Percentiles rank a stretch among this genome's conserved stretches.
phyloP scores from a whole-genome alignment of 1,140 invertebrate genomes.

The Cyrtorhinus lividipennis region DNA sequence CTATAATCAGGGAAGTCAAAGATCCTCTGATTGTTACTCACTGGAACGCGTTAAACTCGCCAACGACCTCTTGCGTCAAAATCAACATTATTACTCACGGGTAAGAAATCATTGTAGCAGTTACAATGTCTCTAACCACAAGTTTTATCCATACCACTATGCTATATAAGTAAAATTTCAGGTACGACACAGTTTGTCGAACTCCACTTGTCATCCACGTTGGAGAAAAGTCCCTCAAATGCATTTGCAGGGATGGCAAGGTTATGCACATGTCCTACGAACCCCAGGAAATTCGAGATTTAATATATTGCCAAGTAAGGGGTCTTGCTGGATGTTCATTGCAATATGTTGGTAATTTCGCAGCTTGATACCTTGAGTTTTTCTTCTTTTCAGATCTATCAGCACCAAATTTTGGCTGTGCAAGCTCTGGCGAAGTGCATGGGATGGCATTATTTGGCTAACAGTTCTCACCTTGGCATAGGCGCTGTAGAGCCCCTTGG shows the following conservation, averaged over 20 bases:
- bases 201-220: slow-evolving; percentile 82
- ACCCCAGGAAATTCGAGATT: slow-evolving; percentile 77
- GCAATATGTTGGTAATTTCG: slow-evolving; percentile 22
- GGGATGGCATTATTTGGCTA: slow-evolving; percentile 83
- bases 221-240: slow-evolving; percentile 83
- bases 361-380: not conserved
- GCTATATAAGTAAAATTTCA: no score
- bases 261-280: slow-evolving; percentile 89
- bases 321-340: not conserved
- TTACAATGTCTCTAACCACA: no score
- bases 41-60: slow-evolving; percentile 87
- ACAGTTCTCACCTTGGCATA: slow-evolving; percentile 69
- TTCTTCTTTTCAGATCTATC: slow-evolving; percentile 75
- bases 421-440: slow-evolving; percentile 78
- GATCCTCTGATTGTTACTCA: slow-evolving; percentile 90
- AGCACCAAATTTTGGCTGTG: slow-evolving; percentile 79
- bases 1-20: slow-evolving; percentile 77
- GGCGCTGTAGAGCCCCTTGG: slow-evolving; percentile 79
- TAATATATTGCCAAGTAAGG: slow-evolving; percentile 78
- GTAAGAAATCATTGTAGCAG: no score
- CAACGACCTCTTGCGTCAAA: slow-evolving; percentile 79
- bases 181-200: slow-evolving; percentile 60
- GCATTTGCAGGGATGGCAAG: slow-evolving; percentile 78
- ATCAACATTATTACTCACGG: slow-evolving; percentile 89
- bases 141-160: no score